Evolutionary conservation across 2,113 vertebrate species (phyloP).

Genomic region (Uria lomvia): DNA sequence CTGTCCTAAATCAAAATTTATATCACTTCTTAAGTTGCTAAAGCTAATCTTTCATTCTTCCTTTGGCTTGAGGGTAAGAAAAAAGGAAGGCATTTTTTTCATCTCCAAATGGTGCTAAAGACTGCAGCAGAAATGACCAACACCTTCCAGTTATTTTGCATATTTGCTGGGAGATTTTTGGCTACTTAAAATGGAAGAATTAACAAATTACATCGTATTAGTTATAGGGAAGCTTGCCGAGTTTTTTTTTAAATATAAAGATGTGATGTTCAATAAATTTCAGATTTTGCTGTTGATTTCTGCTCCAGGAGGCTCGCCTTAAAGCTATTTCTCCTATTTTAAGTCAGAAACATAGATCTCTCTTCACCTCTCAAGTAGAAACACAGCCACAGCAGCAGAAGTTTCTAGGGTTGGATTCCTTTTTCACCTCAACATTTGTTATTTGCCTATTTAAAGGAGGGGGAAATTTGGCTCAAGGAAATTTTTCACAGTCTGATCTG

Average conservation of each 20-base stretch:
- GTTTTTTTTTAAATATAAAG: background rate
- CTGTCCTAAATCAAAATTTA: slow-evolving; percentile 43
- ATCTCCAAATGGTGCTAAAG: background rate
- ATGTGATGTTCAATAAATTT: background rate
- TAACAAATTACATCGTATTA: background rate
- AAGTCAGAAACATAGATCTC: background rate
- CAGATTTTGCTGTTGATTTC: background rate
- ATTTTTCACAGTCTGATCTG: background rate
- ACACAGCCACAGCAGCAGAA: background rate
- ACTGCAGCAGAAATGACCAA: background rate
- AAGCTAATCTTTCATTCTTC: slow-evolving; percentile 14
- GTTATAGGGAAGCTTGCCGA: background rate
- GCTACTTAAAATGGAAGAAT: background rate
- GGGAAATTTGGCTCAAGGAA: background rate
- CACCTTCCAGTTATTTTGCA: background rate
- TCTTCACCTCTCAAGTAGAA: background rate
- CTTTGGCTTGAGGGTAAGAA: background rate
- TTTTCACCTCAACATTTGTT: background rate
- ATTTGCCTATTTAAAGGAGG: background rate
- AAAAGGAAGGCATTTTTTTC: background rate
- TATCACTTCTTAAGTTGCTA: background rate
- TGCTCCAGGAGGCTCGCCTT: background rate
- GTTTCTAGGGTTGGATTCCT: background rate
- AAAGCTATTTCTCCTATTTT: background rate
- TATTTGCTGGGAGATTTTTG: background rate